phyloP scores from a whole-genome alignment of 2,797 vertebrate genomes.

The Urophycis tenuis region DNA sequence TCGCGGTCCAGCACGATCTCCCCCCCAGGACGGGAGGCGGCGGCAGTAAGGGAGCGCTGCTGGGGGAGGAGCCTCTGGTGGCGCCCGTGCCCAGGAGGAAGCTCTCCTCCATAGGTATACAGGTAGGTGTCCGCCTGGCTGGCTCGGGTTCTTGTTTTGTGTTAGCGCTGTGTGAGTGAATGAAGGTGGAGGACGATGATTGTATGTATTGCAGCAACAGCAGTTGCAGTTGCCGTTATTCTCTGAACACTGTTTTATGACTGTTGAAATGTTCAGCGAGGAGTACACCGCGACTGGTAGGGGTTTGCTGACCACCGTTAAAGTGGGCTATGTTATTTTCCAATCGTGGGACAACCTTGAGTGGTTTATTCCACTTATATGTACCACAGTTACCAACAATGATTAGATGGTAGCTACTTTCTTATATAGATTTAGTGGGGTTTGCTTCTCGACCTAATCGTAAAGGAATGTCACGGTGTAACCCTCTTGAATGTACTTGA shows the following conservation, averaged over 20 bases:
- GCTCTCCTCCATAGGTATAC: constrained; percentile 97
- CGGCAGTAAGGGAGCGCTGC: constrained; percentile 67
- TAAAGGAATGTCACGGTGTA: neutral
- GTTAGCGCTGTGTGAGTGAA: constrained; percentile 1
- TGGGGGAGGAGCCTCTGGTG: constrained; percentile 74
- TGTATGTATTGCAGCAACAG: neutral
- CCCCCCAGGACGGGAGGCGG: constrained; percentile 66
- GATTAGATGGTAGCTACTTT: neutral
- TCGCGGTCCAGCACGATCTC: constrained; percentile 73
- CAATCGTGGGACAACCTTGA: too few species aligned
- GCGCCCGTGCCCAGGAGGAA: constrained; percentile 84
- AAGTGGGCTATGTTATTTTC: too few species aligned
- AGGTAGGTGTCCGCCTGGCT: constrained; percentile 70
- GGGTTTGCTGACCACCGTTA: too few species aligned
- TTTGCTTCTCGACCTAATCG: too few species aligned
- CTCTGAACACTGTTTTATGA: neutral
- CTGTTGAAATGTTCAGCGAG: neutral
- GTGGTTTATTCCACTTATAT: neutral
- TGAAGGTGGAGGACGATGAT: neutral
- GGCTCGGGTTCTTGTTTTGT: neutral
- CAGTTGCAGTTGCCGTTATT: neutral
- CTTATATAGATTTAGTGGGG: too few species aligned
- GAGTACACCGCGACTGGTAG: neutral
- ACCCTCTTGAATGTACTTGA: neutral
- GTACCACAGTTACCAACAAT: neutral